Evolutionary conservation across 2,888 invertebrate species (phyloP).

Genomic region (Limnephilus rhombicus): DNA sequence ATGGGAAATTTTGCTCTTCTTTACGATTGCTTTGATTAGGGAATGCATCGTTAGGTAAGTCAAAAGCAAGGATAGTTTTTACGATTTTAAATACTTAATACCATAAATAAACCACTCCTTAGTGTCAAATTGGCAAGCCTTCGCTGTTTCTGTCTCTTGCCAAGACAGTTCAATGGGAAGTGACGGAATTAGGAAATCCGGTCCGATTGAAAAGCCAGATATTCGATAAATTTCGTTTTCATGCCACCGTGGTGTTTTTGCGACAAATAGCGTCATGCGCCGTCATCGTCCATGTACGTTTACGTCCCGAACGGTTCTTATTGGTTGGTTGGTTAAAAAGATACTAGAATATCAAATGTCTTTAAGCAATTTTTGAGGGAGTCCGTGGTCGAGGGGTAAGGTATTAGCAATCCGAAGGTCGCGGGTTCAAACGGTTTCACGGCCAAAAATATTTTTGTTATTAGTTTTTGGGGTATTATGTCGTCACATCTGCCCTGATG

Average conservation of each 20-base stretch:
- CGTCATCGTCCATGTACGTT: not conserved
- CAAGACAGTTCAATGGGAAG: not conserved
- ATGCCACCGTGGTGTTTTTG: too few species aligned
- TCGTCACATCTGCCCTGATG: too few species aligned
- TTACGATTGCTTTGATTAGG: slow-evolving; percentile 40
- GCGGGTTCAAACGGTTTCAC: too few species aligned
- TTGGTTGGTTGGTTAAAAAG: not conserved
- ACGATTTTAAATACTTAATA: not conserved
- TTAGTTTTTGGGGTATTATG: too few species aligned
- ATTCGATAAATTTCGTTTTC: not conserved
- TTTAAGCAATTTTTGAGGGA: too few species aligned
- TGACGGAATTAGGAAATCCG: not conserved
- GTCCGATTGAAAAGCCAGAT: not conserved
- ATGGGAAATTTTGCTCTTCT: slow-evolving; percentile 28
- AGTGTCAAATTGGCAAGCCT: too few species aligned
- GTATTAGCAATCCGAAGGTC: too few species aligned
- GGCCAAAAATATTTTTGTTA: too few species aligned
- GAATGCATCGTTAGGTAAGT: slow-evolving; percentile 61
- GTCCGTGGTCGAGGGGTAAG: too few species aligned
- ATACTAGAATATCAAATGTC: too few species aligned
- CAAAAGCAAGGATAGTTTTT: not conserved
- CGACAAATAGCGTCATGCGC: not conserved
- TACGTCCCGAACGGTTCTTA: not conserved
- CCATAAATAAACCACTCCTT: too few species aligned
- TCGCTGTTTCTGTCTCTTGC: not conserved